Base-by-base conservation (phyloP, 2,113 vertebrate species). In the Xenopus tropicalis region DNA sequence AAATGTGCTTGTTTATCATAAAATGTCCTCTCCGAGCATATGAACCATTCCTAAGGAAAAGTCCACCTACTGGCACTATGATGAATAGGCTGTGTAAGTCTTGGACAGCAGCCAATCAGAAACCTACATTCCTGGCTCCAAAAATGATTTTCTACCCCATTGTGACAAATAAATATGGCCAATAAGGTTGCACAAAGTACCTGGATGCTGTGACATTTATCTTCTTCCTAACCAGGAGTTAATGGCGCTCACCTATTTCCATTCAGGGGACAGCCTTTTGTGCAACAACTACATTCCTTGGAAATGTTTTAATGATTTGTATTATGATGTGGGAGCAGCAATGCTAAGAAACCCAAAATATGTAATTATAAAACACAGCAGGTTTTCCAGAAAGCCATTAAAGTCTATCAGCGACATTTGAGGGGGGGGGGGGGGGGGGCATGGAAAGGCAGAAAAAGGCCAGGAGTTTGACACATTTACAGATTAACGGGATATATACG, bases 331-430 rank as follows among this genome's bases (percentile, higher is more conserved):
- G 66, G 69, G 66, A 58, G 69, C 73, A 76, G 73, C 66, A 76
- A 76, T 69, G 66, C 66, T 69, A 69, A 44, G 29, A 61, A 75
- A 68, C 65, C 72, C 72, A 69, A 76, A 76, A 76, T 69, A 76
- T 76, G 73, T 76, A 76, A 76, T 76, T 76, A 76, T 76, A 66
- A 76, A 76, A 76, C 73, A 11, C 73, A 76, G 73, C 73, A 69
- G 73, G 73, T 76, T 56, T 76, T 69, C 73, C 46, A 76, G 73
- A 69, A 76, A 76, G 48, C 73, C 66, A 76, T 69, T 76, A 76
- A 76, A 76, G 66, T 69, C 66, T 76, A 76, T 69, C 66, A 44
- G 73, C 61, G 59, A 69, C 58, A 56, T 76, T 63, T 37, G 29
- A 9, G 29, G 59, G 66, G 61, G 57, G 73, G 59, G 66, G 61